A percentile compares a stretch with the other conserved stretches of the same genome.
These are phyloP conservation scores for Laterallus jamaicensis DNA, from an alignment of 2,113 vertebrate species.

Conservation along the genomic window DNA sequence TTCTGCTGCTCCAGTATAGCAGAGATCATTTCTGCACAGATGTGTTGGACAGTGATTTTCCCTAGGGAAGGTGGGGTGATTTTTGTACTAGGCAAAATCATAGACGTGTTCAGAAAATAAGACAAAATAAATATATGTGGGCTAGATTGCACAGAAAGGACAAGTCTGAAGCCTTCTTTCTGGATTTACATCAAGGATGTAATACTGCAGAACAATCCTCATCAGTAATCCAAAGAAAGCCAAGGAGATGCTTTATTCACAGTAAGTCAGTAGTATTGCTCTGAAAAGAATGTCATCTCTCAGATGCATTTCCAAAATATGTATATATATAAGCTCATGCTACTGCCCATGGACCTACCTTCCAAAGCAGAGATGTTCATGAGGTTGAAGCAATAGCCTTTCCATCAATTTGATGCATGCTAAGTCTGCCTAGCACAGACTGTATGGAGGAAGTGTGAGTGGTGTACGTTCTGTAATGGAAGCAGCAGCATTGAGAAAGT, in stretches of 20 bases:
- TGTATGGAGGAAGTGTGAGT: neutral
- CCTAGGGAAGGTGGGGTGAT: neutral
- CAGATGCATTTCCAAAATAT: neutral
- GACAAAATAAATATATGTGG: neutral
- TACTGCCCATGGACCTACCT: neutral
- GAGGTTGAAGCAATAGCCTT: neutral
- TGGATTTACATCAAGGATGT: neutral
- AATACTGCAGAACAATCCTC: neutral
- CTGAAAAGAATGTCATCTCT: neutral
- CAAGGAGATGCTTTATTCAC: neutral
- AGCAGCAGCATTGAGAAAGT: neutral
- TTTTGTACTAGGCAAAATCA: neutral
- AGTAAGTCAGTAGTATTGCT: neutral
- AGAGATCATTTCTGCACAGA: neutral
- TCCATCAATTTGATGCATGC: neutral
- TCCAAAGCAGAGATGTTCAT: neutral
- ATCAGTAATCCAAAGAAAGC: neutral
- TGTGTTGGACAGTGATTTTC: neutral
- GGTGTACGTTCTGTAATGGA: neutral
- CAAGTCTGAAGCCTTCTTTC: neutral
- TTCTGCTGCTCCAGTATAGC: neutral
- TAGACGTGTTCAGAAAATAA: neutral
- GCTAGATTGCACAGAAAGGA: neutral
- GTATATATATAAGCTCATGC: neutral
- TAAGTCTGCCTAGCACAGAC: neutral